Percentiles rank a stretch among this genome's conserved stretches.
Conservation (phyloP, 1,140 invertebrate species). For the Lepidurus arcticus region DNA sequence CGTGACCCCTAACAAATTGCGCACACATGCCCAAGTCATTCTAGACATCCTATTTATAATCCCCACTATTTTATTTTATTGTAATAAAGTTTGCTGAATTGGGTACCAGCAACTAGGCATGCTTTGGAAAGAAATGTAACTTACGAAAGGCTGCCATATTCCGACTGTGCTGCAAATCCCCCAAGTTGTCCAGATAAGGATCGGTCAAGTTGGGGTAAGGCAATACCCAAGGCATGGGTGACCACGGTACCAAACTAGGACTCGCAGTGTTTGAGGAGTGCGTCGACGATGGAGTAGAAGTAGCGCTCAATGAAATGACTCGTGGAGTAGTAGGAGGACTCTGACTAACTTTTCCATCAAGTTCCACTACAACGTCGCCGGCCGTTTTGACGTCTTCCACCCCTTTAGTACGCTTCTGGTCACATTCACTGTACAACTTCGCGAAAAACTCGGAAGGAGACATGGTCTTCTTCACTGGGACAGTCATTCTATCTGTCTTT, state of each 20-base stretch:
- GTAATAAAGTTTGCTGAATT: background rate
- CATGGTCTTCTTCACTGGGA: conserved; percentile 33
- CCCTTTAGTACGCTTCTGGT: background rate
- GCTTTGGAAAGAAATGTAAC: background rate
- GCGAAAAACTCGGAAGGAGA: conserved; percentile 35
- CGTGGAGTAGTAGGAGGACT: background rate
- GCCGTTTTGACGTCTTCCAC: background rate
- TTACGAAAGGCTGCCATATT: background rate
- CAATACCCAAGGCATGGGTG: conserved; percentile 4
- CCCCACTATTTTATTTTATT: background rate
- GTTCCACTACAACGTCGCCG: background rate
- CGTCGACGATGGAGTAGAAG: background rate
- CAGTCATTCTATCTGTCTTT: background rate
- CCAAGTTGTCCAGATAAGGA: background rate
- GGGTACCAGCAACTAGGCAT: no score
- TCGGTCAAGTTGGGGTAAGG: background rate
- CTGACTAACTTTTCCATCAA: background rate
- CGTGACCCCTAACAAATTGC: conserved; percentile 2
- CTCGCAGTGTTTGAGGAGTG: background rate
- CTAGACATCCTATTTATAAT: background rate
- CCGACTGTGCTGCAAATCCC: background rate
- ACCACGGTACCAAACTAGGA: background rate
- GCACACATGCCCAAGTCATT: background rate
- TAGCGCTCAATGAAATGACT: background rate
- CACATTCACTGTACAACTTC: conserved; percentile 33